Percentiles rank a stretch among this genome's conserved stretches.
Evolutionary conservation across 2,113 vertebrate species (phyloP).

Genomic region (Poicephalus meyeri): DNA sequence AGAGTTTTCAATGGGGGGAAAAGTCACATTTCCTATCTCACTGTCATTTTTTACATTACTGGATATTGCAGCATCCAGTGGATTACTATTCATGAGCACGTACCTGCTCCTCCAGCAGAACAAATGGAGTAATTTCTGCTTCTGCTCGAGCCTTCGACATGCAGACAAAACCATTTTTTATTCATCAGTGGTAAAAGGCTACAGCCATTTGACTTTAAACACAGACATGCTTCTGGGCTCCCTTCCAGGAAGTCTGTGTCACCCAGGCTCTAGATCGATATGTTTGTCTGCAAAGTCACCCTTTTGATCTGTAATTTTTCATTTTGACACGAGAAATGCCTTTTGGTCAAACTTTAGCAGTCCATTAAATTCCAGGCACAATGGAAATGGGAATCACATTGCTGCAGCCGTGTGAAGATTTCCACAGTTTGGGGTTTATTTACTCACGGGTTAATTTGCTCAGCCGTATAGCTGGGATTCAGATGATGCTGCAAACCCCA

Average conservation of each 20-base stretch:
- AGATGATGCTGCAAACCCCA: not conserved
- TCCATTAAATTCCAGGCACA: conserved; percentile 48
- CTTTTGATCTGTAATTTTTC: conserved; percentile 67
- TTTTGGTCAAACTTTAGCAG: conserved; percentile 61
- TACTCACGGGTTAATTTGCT: conserved; percentile 37
- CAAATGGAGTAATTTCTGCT: conserved; percentile 20
- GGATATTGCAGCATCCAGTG: not conserved
- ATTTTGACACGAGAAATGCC: conserved; percentile 67
- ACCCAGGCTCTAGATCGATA: conserved; percentile 61
- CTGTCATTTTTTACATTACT: not conserved
- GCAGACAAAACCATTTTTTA: conserved; percentile 62
- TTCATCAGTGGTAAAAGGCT: conserved; percentile 63
- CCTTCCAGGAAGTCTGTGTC: conserved; percentile 66
- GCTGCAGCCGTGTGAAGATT: conserved; percentile 28
- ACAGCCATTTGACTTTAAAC: conserved; percentile 65
- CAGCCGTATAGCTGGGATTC: not conserved
- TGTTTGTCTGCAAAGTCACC: conserved; percentile 70
- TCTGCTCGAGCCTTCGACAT: conserved; percentile 21
- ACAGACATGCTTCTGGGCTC: conserved; percentile 68
- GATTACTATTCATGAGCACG: not conserved
- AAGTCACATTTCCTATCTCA: not conserved
- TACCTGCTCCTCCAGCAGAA: conserved; percentile 29
- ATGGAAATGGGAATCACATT: conserved; percentile 48
- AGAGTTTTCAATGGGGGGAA: not conserved
- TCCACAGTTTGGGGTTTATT: conserved; percentile 28